These are phyloP conservation scores for Pinna nobilis DNA, from an alignment of 1,140 invertebrate species.

Conservation along the genomic window DNA sequence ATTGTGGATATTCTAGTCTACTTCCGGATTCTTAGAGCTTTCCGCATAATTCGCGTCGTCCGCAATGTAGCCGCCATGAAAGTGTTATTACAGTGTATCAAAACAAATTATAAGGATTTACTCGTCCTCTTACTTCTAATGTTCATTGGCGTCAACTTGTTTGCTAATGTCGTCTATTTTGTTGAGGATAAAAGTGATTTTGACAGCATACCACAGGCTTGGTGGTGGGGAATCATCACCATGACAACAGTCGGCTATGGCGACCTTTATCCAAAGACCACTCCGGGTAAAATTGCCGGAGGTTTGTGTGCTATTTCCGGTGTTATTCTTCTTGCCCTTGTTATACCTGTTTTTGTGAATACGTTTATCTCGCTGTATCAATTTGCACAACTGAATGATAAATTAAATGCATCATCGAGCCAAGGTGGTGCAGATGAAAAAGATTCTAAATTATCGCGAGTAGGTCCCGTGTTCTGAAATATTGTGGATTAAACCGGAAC, in stretches of 20 bases:
- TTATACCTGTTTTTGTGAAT: conserved; percentile 89
- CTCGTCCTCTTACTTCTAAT: conserved; percentile 52
- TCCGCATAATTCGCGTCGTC: conserved; percentile 55
- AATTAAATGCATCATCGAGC: no score
- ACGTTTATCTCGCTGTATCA: conserved; percentile 29
- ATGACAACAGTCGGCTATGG: conserved; percentile 99
- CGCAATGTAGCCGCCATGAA: conserved; percentile 95
- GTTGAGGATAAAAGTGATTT: conserved; percentile 45
- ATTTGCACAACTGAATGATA: neutral
- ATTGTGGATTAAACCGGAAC: no score
- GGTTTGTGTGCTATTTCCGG: conserved; percentile 90
- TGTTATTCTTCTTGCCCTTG: conserved; percentile 89
- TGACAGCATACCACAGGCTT: conserved; percentile 89
- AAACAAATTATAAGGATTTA: conserved; percentile 50
- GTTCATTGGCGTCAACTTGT: conserved; percentile 49
- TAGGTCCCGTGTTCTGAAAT: no score
- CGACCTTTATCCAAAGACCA: conserved; percentile 53
- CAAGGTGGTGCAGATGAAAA: no score
- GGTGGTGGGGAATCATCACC: conserved; percentile 98
- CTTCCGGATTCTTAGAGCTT: conserved; percentile 54
- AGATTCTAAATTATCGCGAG: no score
- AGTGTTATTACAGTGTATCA: conserved; percentile 92
- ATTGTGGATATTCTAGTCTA: conserved; percentile 36
- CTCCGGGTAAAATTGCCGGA: conserved; percentile 79
- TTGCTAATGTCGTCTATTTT: conserved; percentile 53